Conservation (phyloP, 2,113 vertebrate species). For the Misgurnus mizolepis region DNA sequence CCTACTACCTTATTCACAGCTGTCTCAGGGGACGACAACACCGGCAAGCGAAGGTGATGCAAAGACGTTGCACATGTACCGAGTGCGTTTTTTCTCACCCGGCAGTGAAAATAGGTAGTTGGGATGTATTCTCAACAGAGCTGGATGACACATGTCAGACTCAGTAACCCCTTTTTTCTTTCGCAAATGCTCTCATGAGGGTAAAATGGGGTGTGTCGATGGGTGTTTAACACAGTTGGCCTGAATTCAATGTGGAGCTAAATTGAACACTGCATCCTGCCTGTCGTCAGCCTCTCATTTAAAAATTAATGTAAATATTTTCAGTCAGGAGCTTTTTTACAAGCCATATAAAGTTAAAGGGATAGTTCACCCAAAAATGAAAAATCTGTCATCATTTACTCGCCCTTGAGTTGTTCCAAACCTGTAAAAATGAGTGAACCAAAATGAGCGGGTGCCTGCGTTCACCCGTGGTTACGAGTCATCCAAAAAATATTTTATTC, state of each 20-base stretch:
- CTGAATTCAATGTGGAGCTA: neutral
- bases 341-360: too few relatives aligned
- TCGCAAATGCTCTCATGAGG: constrained; percentile 24
- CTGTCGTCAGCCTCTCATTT: constrained; percentile 31
- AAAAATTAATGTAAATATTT: constrained; percentile 9
- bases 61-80: constrained; percentile 30
- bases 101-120: neutral
- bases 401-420: too few relatives aligned
- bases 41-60: constrained; percentile 40
- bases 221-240: constrained; percentile 20
- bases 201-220: neutral
- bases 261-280: constrained; percentile 16
- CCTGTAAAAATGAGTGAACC: too few relatives aligned
- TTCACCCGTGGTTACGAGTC: too few relatives aligned
- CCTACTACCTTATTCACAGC: constrained; percentile 29
- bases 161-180: neutral
- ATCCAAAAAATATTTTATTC: too few relatives aligned
- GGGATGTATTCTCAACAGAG: constrained; percentile 21
- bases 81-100: constrained; percentile 28
- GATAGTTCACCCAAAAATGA: too few relatives aligned
- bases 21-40: constrained; percentile 41
- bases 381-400: too few relatives aligned
- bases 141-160: constrained; percentile 3
- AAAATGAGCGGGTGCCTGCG: too few relatives aligned
- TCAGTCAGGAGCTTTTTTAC: too few relatives aligned